A percentile compares a stretch with the other conserved stretches of the same genome.
These are phyloP conservation scores for Leptonema lineaticorne DNA, from an alignment of 1,140 invertebrate species.

Conservation along the genomic window DNA sequence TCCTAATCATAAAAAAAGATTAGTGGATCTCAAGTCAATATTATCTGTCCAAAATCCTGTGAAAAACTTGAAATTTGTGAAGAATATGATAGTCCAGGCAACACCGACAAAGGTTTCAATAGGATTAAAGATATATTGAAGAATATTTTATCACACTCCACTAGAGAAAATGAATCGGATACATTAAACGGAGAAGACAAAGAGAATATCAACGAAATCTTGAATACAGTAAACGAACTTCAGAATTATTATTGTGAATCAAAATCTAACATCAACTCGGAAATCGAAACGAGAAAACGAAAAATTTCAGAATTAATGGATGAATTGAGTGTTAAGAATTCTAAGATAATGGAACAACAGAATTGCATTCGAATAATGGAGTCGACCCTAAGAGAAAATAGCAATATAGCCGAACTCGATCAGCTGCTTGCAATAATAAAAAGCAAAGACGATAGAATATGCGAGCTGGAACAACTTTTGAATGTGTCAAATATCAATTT, in stretches of 20 bases:
- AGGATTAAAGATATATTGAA: slow-evolving; percentile 23
- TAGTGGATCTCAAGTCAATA: slow-evolving; percentile 20
- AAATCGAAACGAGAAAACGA: slow-evolving; percentile 46
- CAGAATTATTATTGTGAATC: slow-evolving; percentile 1
- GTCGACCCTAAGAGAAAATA: slow-evolving; percentile 56
- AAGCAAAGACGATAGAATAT: slow-evolving; percentile 56
- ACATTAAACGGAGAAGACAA: slow-evolving; percentile 40
- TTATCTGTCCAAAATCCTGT: slow-evolving; percentile 14
- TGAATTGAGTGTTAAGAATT: slow-evolving; percentile 55
- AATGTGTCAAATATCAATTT: slow-evolving; percentile 43
- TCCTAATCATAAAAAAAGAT: slow-evolving; percentile 17
- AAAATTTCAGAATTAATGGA: slow-evolving; percentile 54
- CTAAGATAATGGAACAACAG: slow-evolving; percentile 59
- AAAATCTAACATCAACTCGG: slow-evolving; percentile 38
- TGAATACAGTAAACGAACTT: slow-evolving; percentile 12
- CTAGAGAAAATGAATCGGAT: slow-evolving; percentile 22
- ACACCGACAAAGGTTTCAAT: background rate
- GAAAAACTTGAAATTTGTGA: slow-evolving; percentile 20
- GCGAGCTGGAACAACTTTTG: slow-evolving; percentile 55
- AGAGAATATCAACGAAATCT: slow-evolving; percentile 14
- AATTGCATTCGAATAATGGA: slow-evolving; percentile 58
- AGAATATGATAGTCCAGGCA: no score
- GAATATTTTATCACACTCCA: slow-evolving; percentile 10
- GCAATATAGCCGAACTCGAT: slow-evolving; percentile 58
- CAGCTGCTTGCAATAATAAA: slow-evolving; percentile 57